A percentile compares a stretch with the other conserved stretches of the same genome.
Conservation (phyloP, 2,888 invertebrate genomes). For the Deilephila elpenor region DNA sequence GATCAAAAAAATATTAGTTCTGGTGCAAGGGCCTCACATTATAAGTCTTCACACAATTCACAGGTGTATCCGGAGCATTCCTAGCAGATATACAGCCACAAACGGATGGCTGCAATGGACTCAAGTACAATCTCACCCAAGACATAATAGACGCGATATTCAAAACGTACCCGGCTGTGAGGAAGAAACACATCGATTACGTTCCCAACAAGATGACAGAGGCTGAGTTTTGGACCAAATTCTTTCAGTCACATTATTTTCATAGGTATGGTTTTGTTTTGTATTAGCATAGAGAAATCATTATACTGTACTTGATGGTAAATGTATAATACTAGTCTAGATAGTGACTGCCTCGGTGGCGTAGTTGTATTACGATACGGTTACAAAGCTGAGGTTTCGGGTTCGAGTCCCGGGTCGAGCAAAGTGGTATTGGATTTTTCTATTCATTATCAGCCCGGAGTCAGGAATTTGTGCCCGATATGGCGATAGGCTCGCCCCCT, state of each 20-base stretch:
- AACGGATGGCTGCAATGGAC: constrained; percentile 97
- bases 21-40: too few species aligned
- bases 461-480: too few species aligned
- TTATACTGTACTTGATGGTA: too few species aligned
- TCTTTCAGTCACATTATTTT: constrained; percentile 99
- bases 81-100: constrained; percentile 98
- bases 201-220: constrained; percentile 98
- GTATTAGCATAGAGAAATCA: background rate
- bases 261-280: constrained; percentile 86
- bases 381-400: too few species aligned
- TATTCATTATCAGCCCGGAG: too few species aligned
- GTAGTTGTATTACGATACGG: too few species aligned
- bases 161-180: constrained; percentile 99
- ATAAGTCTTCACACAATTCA: constrained; percentile 1
- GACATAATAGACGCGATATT: constrained; percentile 99
- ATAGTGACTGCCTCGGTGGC: too few species aligned
- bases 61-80: constrained; percentile 90
- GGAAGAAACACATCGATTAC: constrained; percentile 97
- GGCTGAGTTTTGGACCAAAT: constrained; percentile 99
- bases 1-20: too few species aligned
- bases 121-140: constrained; percentile 98
- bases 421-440: too few species aligned
- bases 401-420: too few species aligned
- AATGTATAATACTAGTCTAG: too few species aligned
- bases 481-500: too few species aligned